Conservation (phyloP, 1,140 invertebrate genomes). For the Andrena cerasifolii region DNA sequence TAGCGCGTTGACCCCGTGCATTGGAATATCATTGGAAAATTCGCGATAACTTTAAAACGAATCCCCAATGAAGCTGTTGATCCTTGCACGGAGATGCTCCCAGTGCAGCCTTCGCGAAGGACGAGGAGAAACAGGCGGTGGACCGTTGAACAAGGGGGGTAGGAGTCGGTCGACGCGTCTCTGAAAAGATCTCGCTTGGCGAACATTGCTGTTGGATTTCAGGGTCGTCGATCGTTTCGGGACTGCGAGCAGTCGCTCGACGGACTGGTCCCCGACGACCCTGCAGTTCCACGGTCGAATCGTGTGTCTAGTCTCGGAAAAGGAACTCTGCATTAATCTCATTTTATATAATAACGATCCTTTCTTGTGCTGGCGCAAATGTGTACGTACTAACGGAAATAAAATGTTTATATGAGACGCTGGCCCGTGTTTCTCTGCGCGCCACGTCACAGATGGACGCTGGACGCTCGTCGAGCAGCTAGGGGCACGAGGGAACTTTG, state of each 20-base stretch:
- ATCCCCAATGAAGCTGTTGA: no score
- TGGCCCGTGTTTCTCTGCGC: slow-evolving; percentile 3
- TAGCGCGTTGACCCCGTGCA: neutral
- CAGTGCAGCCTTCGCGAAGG: neutral
- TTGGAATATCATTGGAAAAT: neutral
- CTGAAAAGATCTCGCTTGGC: slow-evolving; percentile 3
- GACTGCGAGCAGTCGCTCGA: slow-evolving; percentile 1
- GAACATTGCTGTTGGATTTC: slow-evolving; percentile 36
- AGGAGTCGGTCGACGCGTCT: slow-evolving; percentile 29
- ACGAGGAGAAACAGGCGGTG: neutral
- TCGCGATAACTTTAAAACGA: no score
- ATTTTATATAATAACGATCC: slow-evolving; percentile 64
- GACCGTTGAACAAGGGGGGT: neutral
- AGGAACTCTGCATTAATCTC: slow-evolving; percentile 55
- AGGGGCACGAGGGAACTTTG: no score
- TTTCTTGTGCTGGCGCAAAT: slow-evolving; percentile 77
- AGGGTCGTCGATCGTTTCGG: slow-evolving; percentile 3
- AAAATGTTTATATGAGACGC: slow-evolving; percentile 70
- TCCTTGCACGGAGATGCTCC: no score
- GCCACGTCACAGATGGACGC: no score
- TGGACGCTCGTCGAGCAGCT: no score
- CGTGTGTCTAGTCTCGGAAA: slow-evolving; percentile 69
- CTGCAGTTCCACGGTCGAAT: slow-evolving; percentile 17
- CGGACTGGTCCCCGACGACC: neutral
- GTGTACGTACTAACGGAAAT: slow-evolving; percentile 75